These are phyloP conservation scores for Eumerus sabulonum DNA, from an alignment of 2,888 invertebrate genomes.

Conservation along the genomic window DNA sequence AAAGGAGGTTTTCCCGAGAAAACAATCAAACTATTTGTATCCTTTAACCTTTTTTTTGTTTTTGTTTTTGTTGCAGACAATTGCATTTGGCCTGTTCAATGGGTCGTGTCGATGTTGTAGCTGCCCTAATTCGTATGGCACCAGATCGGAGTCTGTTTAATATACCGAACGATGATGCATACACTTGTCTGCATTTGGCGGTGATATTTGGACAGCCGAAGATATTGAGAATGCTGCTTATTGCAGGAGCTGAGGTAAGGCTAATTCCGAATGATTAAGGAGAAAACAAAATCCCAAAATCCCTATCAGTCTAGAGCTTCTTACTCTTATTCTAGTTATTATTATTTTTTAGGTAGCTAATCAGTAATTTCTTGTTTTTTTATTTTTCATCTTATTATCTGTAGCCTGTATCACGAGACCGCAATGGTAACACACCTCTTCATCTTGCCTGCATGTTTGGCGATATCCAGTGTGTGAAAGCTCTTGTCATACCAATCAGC, in stretches of 20 bases:
- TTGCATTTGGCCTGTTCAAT: constrained; percentile 92
- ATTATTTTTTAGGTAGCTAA: no score
- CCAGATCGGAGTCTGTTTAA: constrained; percentile 89
- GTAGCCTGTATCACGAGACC: constrained; percentile 83
- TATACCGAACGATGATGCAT: constrained; percentile 88
- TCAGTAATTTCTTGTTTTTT: no score
- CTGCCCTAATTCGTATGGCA: constrained; percentile 87
- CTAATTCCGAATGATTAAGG: no score
- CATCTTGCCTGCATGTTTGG: constrained; percentile 89
- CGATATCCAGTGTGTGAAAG: constrained; percentile 85
- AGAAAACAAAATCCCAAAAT: no score
- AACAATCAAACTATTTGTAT: no score
- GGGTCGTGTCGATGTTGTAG: constrained; percentile 85
- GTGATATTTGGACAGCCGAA: constrained; percentile 87
- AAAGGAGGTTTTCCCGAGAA: no score
- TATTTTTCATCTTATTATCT: constrained; percentile 16
- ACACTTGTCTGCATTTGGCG: constrained; percentile 92
- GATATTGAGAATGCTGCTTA: constrained; percentile 87
- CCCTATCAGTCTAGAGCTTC: no score
- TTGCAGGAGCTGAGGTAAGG: constrained; percentile 86
- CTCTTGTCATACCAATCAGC: constrained; percentile 85
- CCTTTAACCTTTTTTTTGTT: constrained; percentile 12
- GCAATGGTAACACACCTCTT: constrained; percentile 90
- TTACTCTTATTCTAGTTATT: no score
- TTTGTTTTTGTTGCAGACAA: constrained; percentile 82